Evolutionary conservation across 2,113 vertebrate species (phyloP).

Genomic region (Polypterus bichir): DNA sequence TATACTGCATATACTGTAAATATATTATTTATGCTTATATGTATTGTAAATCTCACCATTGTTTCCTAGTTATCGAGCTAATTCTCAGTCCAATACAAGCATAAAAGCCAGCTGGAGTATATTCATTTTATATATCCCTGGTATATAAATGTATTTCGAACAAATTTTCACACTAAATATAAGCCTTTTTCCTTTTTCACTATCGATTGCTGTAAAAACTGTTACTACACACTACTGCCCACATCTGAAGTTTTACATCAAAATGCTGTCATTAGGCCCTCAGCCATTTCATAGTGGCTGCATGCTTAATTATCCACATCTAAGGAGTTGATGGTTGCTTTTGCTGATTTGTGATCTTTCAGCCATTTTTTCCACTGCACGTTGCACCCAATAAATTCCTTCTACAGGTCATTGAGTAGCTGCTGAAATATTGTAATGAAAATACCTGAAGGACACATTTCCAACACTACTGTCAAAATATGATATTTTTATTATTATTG

Average conservation of each 20-base stretch:
- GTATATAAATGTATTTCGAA: no score
- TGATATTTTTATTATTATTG: conserved; percentile 13
- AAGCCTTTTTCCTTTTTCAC: conserved; percentile 19
- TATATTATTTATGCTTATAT: no score
- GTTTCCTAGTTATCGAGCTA: no score
- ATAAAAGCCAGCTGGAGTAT: no score
- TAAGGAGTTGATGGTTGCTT: conserved; percentile 35
- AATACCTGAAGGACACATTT: conserved; percentile 34
- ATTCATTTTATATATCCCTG: no score
- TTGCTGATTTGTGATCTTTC: conserved; percentile 40
- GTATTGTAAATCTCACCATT: no score
- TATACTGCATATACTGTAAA: no score
- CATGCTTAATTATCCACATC: conserved; percentile 48
- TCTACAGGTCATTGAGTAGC: conserved; percentile 40
- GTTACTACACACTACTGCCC: conserved; percentile 30
- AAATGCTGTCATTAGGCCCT: conserved; percentile 35
- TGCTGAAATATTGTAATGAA: conserved; percentile 29
- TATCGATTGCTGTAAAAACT: conserved; percentile 32
- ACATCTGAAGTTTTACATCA: conserved; percentile 35
- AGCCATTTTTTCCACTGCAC: conserved; percentile 24
- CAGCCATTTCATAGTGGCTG: conserved; percentile 34
- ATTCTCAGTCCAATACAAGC: no score
- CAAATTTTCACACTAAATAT: neutral
- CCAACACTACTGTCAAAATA: conserved; percentile 31
- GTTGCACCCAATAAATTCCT: conserved; percentile 24